These are phyloP conservation scores for Macrosiphum euphorbiae DNA, from an alignment of 2,888 invertebrate genomes.

Conservation along the genomic window DNA sequence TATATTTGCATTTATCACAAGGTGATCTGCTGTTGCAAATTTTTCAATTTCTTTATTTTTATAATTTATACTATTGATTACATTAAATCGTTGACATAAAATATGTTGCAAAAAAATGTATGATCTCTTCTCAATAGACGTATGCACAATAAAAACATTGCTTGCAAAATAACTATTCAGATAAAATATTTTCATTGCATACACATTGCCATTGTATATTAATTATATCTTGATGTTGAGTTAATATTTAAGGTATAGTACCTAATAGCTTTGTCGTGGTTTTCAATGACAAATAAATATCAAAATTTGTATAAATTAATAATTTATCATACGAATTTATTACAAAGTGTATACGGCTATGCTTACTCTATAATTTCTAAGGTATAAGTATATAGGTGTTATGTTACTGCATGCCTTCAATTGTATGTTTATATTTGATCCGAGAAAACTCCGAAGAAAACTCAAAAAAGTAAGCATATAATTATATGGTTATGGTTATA, in stretches of 20 bases:
- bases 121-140: neutral
- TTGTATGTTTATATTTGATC: neutral
- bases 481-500: too few species aligned
- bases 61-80: neutral
- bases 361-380: neutral
- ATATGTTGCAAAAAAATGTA: neutral
- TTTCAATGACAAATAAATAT: neutral
- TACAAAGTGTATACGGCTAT: neutral
- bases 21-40: neutral
- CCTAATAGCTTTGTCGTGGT: neutral
- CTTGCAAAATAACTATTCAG: neutral
- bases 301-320: neutral
- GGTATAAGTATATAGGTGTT: neutral
- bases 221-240: neutral
- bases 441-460: neutral
- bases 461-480: neutral
- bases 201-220: neutral
- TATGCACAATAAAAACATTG: neutral
- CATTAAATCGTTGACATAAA: neutral
- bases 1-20: neutral
- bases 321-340: neutral
- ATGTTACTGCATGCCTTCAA: neutral
- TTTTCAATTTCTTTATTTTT: neutral
- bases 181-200: neutral
- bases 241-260: neutral